Conservation (phyloP, 37 sponge, comb jelly and placozoan species). For the Hexactinellida sp. region DNA sequence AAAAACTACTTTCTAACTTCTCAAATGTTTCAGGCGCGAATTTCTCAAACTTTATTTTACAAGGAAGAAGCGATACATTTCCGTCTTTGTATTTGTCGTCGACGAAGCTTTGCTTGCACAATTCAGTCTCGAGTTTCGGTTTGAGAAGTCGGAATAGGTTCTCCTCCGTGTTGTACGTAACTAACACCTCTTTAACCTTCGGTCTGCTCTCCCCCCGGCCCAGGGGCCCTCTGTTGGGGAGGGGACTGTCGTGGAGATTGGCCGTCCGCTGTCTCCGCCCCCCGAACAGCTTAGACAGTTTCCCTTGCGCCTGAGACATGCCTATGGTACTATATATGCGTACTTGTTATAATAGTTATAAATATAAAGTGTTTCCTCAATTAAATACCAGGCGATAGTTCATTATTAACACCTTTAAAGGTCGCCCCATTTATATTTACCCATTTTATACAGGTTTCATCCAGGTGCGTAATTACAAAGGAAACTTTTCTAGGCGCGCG, state of each 20-base stretch:
- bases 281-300: neutral
- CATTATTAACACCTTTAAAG: too few species aligned
- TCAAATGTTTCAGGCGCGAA: neutral
- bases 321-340: too few species aligned
- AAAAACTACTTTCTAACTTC: slow-evolving; percentile 4
- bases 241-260: neutral
- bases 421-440: too few species aligned
- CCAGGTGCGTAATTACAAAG: too few species aligned
- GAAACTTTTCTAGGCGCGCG: too few species aligned
- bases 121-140: neutral
- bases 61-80: neutral
- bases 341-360: too few species aligned
- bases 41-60: slow-evolving; percentile 12
- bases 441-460: too few species aligned
- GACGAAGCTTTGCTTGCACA: neutral
- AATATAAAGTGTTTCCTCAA: too few species aligned
- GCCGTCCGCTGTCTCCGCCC: neutral
- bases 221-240: neutral
- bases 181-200: neutral
- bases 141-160: neutral
- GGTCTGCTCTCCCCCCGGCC: neutral
- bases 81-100: slow-evolving; percentile 12
- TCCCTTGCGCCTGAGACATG: neutral
- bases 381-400: too few species aligned
- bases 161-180: slow-evolving; percentile 2